Base-by-base conservation (phyloP, 2,113 vertebrate genomes). In the Kryptolebias marmoratus region DNA sequence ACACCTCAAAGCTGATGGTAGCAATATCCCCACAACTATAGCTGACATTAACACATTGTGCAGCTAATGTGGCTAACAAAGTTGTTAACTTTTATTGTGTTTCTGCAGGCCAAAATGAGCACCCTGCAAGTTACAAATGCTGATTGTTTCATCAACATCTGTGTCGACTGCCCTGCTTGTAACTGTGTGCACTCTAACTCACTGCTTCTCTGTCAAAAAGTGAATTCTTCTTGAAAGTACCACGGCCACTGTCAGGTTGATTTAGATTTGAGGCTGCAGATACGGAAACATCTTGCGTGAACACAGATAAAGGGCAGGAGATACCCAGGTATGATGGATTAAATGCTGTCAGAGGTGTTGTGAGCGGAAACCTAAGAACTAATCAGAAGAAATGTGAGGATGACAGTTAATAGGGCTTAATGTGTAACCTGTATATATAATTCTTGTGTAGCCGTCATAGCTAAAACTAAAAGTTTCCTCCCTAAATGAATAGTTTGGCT, bases 81-180 rank as follows among this genome's bases (percentile, higher is more conserved):
- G 30, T 14, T 16, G 4, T 57, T 16, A 31, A 16, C 22, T 57
- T 57, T 57, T 8, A 57, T 32, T 32, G 14, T 15, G 14, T 32
- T 57, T 57, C 55, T 57, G 28, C 31, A 31, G 55, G 55, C 55
- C 55, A 57, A 57, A 32, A 55, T 55, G 22, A 55, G 53, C 27
- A 42, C 39, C 10, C 39, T 10, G 5, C 5, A 30, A 55, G 48
- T 55, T 32, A 31, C 28, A 57, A 16, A 2, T 15, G 14, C 28
- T 32, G 55, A 53, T 53, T n/a, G 10, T 53, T 53, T 53, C 18
- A 53, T 22, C 50, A 27, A 53, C 55, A 57, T 57, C 55, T 57
- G 55, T 31, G 55, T 15, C 5, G 30, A 32, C 55, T 57, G 28
- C 28, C 30, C 30, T 14, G 55, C 9, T 13, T 14, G 15, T 30